Conservation (phyloP, 2,113 vertebrate genomes). For the Myodes glareolus region DNA sequence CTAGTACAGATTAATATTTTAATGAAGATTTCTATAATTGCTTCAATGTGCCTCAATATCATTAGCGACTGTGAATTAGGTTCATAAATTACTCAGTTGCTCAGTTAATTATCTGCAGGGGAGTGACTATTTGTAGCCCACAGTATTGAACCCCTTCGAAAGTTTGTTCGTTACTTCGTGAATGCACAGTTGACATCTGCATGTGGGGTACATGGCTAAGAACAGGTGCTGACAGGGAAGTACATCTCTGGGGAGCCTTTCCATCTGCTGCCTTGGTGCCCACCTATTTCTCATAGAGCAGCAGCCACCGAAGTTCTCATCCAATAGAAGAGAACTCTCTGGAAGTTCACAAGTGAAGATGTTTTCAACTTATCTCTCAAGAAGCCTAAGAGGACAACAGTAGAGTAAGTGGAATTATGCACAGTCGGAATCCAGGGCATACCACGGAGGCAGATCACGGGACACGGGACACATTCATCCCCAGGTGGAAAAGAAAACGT, state of each 20-base stretch:
- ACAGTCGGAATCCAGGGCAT: background rate
- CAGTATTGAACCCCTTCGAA: background rate
- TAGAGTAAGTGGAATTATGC: background rate
- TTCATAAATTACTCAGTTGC: background rate
- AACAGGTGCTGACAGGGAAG: background rate
- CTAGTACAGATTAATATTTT: background rate
- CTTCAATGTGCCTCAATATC: background rate
- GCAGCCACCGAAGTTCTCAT: background rate
- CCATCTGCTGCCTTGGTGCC: background rate
- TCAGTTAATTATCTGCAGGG: background rate
- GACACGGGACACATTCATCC: background rate
- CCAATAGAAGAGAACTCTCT: background rate
- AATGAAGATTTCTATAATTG: constrained; percentile 13
- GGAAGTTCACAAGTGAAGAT: background rate
- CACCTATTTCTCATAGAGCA: background rate
- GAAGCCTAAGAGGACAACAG: background rate
- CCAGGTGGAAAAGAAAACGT: background rate
- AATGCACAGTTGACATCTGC: background rate
- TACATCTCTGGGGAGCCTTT: background rate
- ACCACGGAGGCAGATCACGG: background rate
- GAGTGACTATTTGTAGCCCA: background rate
- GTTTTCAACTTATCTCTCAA: background rate
- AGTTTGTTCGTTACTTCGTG: background rate
- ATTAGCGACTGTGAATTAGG: background rate
- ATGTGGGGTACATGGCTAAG: background rate